Conservation (phyloP, 1,140 invertebrate species). For the Bathynomus jamesi region DNA sequence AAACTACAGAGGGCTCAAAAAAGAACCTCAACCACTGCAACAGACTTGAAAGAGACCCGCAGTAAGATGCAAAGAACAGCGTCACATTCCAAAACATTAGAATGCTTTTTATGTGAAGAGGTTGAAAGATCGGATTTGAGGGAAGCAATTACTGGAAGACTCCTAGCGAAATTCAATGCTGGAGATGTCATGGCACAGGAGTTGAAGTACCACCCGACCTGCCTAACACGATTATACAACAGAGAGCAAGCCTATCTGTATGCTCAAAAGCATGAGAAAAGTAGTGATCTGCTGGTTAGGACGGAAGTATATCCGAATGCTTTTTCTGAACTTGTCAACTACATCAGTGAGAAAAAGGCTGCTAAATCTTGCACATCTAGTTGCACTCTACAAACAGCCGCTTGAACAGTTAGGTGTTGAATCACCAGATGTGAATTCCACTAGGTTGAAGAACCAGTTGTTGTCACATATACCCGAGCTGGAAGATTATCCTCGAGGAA, state of each 20-base stretch:
- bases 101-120: too few relatives aligned
- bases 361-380: conserved; percentile 6
- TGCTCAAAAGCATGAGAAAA: not conserved
- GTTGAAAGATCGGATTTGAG: too few relatives aligned
- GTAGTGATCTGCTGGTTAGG: not conserved
- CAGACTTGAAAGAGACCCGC: too few relatives aligned
- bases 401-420: conserved; percentile 13
- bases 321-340: too few relatives aligned
- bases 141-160: too few relatives aligned
- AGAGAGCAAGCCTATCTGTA: not conserved
- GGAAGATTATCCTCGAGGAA: not conserved
- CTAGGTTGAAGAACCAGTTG: conserved; percentile 9
- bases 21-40: too few relatives aligned
- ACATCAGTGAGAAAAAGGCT: too few relatives aligned
- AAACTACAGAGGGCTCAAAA: too few relatives aligned
- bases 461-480: conserved; percentile 3
- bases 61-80: too few relatives aligned
- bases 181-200: too few relatives aligned
- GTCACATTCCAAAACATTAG: too few relatives aligned
- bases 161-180: not conserved
- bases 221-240: not conserved
- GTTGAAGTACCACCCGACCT: not conserved
- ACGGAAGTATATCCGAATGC: not conserved
- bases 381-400: conserved; percentile 6
- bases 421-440: conserved; percentile 12